phyloP scores from a whole-genome alignment of 2,113 vertebrate genomes.

The Etia nguti region DNA sequence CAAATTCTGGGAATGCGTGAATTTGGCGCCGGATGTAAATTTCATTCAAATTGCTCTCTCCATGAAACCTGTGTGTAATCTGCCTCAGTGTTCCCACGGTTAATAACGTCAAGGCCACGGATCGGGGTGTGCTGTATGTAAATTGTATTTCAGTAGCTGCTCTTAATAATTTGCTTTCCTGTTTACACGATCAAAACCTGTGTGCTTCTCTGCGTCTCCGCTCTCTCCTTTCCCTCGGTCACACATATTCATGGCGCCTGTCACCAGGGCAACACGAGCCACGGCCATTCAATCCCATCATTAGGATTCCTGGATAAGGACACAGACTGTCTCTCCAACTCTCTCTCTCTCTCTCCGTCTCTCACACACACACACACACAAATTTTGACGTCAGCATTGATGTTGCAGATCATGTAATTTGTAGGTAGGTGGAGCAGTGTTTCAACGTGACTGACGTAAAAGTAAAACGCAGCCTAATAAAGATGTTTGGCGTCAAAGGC shows the following conservation, averaged over 20 bases:
- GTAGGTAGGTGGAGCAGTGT: not conserved
- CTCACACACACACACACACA: not conserved
- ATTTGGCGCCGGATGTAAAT: constrained; percentile 37
- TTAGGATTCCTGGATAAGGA: constrained; percentile 64
- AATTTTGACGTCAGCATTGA: not conserved
- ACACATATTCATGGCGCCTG: constrained; percentile 70
- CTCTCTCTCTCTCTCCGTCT: not conserved
- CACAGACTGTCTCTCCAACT: not conserved
- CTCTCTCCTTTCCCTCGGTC: constrained; percentile 48
- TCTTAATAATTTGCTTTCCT: not conserved
- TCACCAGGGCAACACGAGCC: constrained; percentile 66
- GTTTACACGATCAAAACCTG: not conserved
- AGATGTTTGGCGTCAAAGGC: not conserved
- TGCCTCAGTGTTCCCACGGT: not conserved
- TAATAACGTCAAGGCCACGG: not conserved
- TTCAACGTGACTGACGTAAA: not conserved
- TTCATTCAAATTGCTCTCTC: constrained; percentile 44
- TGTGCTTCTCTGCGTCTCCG: constrained; percentile 1
- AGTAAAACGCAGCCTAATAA: not conserved
- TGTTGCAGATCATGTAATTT: not conserved
- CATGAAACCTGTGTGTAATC: not conserved
- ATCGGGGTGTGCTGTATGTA: not conserved
- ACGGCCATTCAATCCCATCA: constrained; percentile 74
- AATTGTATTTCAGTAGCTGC: not conserved
- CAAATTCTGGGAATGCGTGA: not conserved